phyloP scores from a whole-genome alignment of 2,113 vertebrate genomes.

The Fregetta grallaria region DNA sequence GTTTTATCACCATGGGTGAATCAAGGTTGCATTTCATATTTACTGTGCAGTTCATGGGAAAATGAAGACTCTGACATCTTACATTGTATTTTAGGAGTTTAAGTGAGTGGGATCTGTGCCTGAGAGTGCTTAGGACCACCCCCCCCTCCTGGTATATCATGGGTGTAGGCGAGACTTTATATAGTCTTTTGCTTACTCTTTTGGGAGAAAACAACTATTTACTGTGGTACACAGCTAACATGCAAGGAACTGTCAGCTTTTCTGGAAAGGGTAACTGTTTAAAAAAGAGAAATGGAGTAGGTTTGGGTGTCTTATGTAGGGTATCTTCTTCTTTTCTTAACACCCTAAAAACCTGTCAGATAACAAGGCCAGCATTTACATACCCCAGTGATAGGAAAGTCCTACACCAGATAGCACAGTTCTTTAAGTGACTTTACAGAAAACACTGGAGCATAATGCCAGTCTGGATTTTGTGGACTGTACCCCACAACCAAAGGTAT shows the following conservation, averaged over 20 bases:
- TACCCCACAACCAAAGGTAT: neutral
- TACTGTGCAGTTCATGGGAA: conserved; percentile 8
- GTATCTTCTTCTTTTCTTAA: neutral
- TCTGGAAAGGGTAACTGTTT: neutral
- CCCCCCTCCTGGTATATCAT: neutral
- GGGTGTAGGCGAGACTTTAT: neutral
- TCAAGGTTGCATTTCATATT: neutral
- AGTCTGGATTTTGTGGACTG: neutral
- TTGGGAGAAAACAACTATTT: neutral
- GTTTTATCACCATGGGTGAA: conserved; percentile 23
- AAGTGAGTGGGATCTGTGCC: neutral
- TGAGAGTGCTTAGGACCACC: neutral
- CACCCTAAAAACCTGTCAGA: neutral
- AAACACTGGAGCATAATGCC: neutral
- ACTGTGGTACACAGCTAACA: neutral
- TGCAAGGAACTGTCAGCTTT: neutral
- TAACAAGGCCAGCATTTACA: neutral
- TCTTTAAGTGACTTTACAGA: neutral
- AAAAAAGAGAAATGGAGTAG: neutral
- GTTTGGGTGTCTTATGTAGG: neutral
- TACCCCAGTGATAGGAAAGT: neutral
- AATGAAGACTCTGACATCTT: neutral
- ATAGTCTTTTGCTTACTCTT: neutral
- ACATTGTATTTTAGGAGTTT: neutral
- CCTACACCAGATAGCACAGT: neutral